Base-by-base conservation (phyloP, 2,888 invertebrate species). In the Pterostichus madidus region DNA sequence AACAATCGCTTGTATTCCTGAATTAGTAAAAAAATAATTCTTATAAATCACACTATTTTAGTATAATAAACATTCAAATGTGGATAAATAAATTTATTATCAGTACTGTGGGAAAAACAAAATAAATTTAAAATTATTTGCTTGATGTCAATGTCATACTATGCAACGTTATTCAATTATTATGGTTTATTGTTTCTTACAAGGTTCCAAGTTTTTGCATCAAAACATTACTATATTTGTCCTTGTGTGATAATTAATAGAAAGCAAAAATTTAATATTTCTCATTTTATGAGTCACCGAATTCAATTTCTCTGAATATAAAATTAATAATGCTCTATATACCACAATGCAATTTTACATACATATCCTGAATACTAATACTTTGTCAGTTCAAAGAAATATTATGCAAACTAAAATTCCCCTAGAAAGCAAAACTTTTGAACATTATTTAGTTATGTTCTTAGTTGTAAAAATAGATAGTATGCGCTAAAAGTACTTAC, bases 161-260 rank as follows among this genome's bases (percentile, higher is more conserved):
- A 56, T 77, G 56, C 35, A 77, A 56, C 77, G 56, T 44, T 79
- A 79, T 73, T 56, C 73, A 64, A 83, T 64, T 77, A 52, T 76
- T 78, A 77, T 64, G 61, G 71, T 81, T 68, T 81, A 81, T 81
- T 81, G 81, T 81, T 81, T 61, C 44, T 59, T 32, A 15, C 83
- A 83, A 83, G 83, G 83, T 83, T 64, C 53, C 64, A 59, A n/a
- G 79, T 83, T 83, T 83, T 83, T 83, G 68, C 77, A 64, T 44
- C 64, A 83, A 83, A 83, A 83, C 83, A 83, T 75, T 76, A 53
- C 83, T 77, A 52, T 81, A 32, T 52, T 52, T 83, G 83, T 32
- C 83, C 83, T 83, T 83, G 83, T 83, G n/a, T 44, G 24, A 64
- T 76, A 77, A 83, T 64, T 68, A 83, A 77, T 83, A 77, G 76